Conservation (phyloP, 2,113 vertebrate genomes). For the Strigops habroptila region DNA sequence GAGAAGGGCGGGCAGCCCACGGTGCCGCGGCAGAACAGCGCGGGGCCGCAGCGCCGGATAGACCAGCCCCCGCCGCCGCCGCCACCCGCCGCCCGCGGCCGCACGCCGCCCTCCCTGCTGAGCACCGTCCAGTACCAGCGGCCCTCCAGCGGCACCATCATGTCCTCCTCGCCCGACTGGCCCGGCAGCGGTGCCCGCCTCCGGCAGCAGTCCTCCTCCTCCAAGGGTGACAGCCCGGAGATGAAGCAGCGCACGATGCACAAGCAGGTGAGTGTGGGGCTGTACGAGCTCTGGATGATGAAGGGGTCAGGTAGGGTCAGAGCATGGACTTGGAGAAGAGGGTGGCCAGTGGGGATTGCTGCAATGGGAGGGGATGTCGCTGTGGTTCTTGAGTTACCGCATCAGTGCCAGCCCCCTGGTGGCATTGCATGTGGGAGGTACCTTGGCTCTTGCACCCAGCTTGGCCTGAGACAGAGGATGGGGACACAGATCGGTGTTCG, state of each 20-base stretch:
- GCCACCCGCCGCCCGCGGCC: conserved; percentile 77
- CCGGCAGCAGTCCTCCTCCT: conserved; percentile 93
- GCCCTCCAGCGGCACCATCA: conserved; percentile 87
- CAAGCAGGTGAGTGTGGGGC: conserved; percentile 83
- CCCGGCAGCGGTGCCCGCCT: conserved; percentile 84
- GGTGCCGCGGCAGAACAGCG: conserved; percentile 90
- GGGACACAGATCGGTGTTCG: accelerated
- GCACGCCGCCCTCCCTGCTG: conserved; percentile 87
- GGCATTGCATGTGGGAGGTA: accelerated
- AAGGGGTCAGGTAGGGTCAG: not conserved
- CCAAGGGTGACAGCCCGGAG: conserved; percentile 95
- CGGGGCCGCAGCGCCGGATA: conserved; percentile 90
- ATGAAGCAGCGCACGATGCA: conserved; percentile 89
- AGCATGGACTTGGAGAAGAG: not conserved
- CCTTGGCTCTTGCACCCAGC: not conserved
- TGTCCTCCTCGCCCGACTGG: conserved; percentile 91
- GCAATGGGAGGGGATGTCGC: accelerated
- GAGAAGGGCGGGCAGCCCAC: conserved; percentile 85
- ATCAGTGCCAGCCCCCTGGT: accelerated
- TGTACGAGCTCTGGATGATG: accelerated
- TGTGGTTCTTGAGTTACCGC: not conserved
- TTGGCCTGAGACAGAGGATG: not conserved
- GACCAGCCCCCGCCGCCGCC: conserved; percentile 85
- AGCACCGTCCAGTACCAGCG: conserved; percentile 86
- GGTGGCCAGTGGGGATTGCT: not conserved